Conservation (phyloP, 2,888 invertebrate genomes). For the Eumacrocentrus americanus region DNA sequence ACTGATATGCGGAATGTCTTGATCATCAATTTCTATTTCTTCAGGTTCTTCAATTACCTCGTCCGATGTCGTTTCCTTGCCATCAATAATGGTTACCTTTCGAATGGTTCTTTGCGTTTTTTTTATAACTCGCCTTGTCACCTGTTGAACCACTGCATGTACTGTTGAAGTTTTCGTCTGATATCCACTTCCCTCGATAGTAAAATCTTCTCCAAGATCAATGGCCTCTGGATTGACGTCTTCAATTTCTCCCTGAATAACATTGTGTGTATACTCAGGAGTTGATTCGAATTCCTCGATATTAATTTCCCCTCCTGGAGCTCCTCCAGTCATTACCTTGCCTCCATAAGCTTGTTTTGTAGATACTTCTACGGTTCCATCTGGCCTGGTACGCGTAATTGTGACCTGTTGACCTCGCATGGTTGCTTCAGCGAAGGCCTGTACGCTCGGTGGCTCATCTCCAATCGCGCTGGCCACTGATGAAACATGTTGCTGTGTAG, state of each 20-base stretch:
- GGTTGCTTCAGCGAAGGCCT: conserved; percentile 73
- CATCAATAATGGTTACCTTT: conserved; percentile 78
- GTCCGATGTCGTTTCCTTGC: conserved; percentile 82
- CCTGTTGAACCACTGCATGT: conserved; percentile 81
- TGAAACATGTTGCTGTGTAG: conserved; percentile 68
- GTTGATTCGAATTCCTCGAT: conserved; percentile 72
- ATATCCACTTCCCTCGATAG: conserved; percentile 45
- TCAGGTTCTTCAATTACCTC: conserved; percentile 87
- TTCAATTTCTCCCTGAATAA: conserved; percentile 67
- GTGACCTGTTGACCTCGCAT: conserved; percentile 71
- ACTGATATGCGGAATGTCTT: conserved; percentile 74
- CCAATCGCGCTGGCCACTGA: conserved; percentile 65
- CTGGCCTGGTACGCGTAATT: conserved; percentile 66
- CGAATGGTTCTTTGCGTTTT: conserved; percentile 78
- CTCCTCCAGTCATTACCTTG: conserved; percentile 68
- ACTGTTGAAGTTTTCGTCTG: conserved; percentile 74
- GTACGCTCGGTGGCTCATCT: conserved; percentile 67
- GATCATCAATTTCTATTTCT: conserved; percentile 74
- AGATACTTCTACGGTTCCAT: conserved; percentile 69
- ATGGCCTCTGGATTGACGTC: conserved; percentile 54
- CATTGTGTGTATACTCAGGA: conserved; percentile 67
- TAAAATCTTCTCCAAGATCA: conserved; percentile 34
- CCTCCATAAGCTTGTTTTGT: conserved; percentile 72
- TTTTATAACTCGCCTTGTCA: conserved; percentile 77
- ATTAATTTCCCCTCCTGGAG: conserved; percentile 70